Evolutionary conservation across 2,113 vertebrate genomes (phyloP), one percentile per base, ranked within the genome.

Genomic region (Alexandromys fortis): DNA sequence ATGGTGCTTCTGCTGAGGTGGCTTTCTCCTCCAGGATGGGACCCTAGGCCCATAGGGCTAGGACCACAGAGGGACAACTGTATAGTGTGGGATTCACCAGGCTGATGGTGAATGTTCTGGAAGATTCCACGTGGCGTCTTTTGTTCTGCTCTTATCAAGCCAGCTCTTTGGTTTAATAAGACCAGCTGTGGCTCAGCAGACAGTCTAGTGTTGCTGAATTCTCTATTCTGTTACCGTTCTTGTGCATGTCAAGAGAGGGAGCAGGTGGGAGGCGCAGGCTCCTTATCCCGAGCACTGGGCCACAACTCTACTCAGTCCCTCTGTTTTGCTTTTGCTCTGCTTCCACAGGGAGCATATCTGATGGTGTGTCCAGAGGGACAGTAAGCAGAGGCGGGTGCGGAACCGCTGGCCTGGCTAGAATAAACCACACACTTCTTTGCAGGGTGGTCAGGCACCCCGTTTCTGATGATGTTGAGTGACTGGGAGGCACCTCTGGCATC

Each of bases 1-100:
- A 1, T 0, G 11, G 0, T 0, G 9, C 5, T 26, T 70, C 35
- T 22, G 17, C 12, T 38, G 38, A 0, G 49, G 75, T 1, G 73
- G 89, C 61, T 55, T 42, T 90, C 68, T 55, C 35, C 19, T 33
- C 24, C 4, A 5, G 12, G 52, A 73, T 3, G 13, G 38, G n/a
- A 85, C 38, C 63, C 83, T 35, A 22, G 26, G 16, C 38, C 47
- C 33, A 4, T 3, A 72, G 52, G n/a, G 42, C 12, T 26, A 17
- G 16, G 58, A 45, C 22, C 7, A 24, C 58, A 65, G 58, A 55
- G 65, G 70, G 3, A 4, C 58, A 10, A 5, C 67, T 26, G 35
- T 10, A 45, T 2, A 0, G 79, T 9, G 5, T 38, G 49, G 2
- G 75, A 13, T 3, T 2, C 35, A 87, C 47, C 49, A 0, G 58